Base-by-base conservation (phyloP, 2,888 invertebrate species). In the Drosophila testacea region DNA sequence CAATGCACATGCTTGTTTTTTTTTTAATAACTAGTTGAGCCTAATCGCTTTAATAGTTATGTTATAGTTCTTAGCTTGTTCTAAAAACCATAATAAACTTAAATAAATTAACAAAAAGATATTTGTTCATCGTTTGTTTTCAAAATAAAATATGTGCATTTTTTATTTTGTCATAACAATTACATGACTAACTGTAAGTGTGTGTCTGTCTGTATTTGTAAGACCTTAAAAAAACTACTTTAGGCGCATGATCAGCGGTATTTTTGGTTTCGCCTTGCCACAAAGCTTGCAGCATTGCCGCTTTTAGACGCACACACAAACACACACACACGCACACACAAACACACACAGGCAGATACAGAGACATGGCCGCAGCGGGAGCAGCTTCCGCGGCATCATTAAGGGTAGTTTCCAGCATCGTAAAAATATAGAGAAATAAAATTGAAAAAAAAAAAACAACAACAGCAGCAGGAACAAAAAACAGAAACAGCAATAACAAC, bases 391-490 rank as follows among this genome's bases (percentile, higher is more conserved):
- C 81, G 76, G 89, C 85, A 89, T 89, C 88, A 90, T 90, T 88
- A 88, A 90, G 88, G 88, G 88, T 88, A 88, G 88, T 88, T 88
- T 90, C 75, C 69, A 88, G 85, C 85, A 79, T 90, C 86, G 89
- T 90, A 90, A 86, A 89, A 90, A 85, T 86, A 89, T 90, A 85
- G 89, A 90, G 89, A 88, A 86, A 88, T 90, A 88, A 88, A 85
- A 88, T 90, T 90, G 81, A 86, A 89, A 89, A 83, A 84, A 83
- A 84, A 83, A 65, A 50, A 50, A n/a, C 16, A 16, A 66, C 22
- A 22, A 42, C 55, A 41, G 48, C 41, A 51, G 46, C 39, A 54
- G 22, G 22, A 22, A 30, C 44, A 77, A 46, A n/a, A 59, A 48
- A 39, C 39, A 59, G 16, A 27, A 39, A 30, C 52, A 68, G 30